These are phyloP conservation scores for Phrixothrix hirtus DNA, from an alignment of 2,888 invertebrate species.

Conservation along the genomic window DNA sequence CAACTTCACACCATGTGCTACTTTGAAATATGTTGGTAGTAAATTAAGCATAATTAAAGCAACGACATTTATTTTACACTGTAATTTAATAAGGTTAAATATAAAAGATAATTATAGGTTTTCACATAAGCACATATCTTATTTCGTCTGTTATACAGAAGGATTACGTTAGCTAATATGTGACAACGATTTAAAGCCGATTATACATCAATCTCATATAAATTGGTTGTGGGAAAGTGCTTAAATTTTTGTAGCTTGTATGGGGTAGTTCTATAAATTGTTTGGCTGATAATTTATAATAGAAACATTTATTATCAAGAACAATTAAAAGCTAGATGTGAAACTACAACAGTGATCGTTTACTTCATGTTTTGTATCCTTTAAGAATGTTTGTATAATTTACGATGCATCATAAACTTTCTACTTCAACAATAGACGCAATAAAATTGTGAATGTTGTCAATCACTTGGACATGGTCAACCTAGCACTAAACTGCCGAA, in stretches of 20 bases:
- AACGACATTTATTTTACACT: neutral
- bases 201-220: conserved; percentile 1
- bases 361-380: conserved; percentile 16
- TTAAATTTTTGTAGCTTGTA: conserved; percentile 3
- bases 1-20: conserved; percentile 5
- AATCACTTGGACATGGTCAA: conserved; percentile 27
- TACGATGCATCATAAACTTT: conserved; percentile 27
- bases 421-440: conserved; percentile 30
- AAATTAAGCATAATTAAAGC: neutral
- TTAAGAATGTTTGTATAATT: conserved; percentile 20
- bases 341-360: conserved; percentile 15
- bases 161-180: neutral
- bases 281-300: conserved; percentile 3
- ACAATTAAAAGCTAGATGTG: conserved; percentile 5
- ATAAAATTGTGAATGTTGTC: conserved; percentile 30
- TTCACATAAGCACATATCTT: neutral
- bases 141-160: neutral
- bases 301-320: conserved; percentile 9
- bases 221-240: neutral
- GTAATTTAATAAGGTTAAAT: neutral
- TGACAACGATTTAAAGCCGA: conserved; percentile 2
- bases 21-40: neutral
- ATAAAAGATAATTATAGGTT: neutral
- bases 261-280: neutral
- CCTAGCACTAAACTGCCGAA: conserved; percentile 28